Evolutionary conservation across 2,888 invertebrate genomes (phyloP).

Genomic region (Coremacera marginata): DNA sequence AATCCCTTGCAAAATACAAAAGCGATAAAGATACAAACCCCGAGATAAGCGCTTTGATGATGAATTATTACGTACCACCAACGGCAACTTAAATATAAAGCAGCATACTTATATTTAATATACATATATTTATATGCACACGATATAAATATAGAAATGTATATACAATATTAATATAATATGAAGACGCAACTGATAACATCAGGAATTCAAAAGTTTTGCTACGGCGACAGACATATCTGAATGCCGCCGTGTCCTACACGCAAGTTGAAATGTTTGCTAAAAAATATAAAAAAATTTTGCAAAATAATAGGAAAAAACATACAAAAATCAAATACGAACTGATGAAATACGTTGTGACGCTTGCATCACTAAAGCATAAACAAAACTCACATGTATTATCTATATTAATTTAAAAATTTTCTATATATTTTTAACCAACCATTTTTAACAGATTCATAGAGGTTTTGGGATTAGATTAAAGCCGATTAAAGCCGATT

Average conservation of each 20-base stretch:
- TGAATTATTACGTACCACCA: slow-evolving; percentile 29
- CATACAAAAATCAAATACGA: not conserved
- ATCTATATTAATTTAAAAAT: too few relatives aligned
- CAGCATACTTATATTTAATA: not conserved
- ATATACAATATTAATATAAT: not conserved
- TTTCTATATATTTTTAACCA: too few relatives aligned
- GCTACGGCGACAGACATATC: slow-evolving; percentile 2
- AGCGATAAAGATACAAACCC: slow-evolving; percentile 33
- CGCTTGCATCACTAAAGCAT: not conserved
- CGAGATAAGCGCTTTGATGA: slow-evolving; percentile 33
- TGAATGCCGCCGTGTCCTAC: not conserved
- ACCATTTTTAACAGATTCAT: too few relatives aligned
- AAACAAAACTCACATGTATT: too few relatives aligned
- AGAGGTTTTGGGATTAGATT: too few relatives aligned
- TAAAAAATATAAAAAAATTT: not conserved
- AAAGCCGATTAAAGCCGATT: too few relatives aligned
- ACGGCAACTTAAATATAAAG: not conserved
- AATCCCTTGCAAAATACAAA: slow-evolving; percentile 22
- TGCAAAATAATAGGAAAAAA: not conserved
- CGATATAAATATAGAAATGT: not conserved
- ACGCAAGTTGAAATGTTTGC: slow-evolving; percentile 1
- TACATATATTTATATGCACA: not conserved
- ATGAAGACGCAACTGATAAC: slow-evolving; percentile 25
- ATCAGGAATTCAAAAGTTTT: slow-evolving; percentile 30
- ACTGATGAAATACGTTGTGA: not conserved